These are phyloP conservation scores for Saimiri boliviensis DNA, from an alignment of 2,113 vertebrate genomes.

Conservation along the genomic window DNA sequence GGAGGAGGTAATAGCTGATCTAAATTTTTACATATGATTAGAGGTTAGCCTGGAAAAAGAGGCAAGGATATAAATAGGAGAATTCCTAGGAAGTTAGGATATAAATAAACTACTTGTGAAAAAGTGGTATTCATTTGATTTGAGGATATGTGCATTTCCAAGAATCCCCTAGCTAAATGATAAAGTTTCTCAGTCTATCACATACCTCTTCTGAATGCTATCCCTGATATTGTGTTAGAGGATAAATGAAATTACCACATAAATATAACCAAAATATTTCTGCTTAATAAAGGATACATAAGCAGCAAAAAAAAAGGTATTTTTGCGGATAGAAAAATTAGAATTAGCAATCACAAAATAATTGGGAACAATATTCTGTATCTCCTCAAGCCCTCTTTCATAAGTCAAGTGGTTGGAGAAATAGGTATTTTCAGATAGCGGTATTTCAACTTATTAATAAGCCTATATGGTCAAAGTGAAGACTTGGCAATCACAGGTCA, in stretches of 20 bases:
- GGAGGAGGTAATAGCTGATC: background rate
- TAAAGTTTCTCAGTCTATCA: background rate
- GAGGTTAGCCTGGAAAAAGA: background rate
- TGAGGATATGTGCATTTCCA: background rate
- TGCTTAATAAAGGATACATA: background rate
- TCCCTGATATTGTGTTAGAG: background rate
- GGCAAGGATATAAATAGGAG: background rate
- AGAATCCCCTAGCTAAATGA: background rate
- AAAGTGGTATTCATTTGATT: background rate
- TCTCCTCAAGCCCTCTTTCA: background rate
- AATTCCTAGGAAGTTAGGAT: background rate
- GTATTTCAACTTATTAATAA: constrained; percentile 21
- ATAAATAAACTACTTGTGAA: background rate
- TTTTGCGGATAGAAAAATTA: constrained; percentile 2
- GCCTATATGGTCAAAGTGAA: background rate
- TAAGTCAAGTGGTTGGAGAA: background rate
- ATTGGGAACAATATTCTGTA: background rate
- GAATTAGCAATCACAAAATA: background rate
- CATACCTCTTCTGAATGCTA: background rate
- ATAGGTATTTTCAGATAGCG: background rate
- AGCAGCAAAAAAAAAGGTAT: background rate
- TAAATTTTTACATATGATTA: background rate
- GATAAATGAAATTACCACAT: background rate
- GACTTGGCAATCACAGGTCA: background rate
- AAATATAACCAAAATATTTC: constrained; percentile 16